Evolutionary conservation across 2,888 invertebrate genomes (phyloP).

Genomic region (Leptodirus hochenwartii): DNA sequence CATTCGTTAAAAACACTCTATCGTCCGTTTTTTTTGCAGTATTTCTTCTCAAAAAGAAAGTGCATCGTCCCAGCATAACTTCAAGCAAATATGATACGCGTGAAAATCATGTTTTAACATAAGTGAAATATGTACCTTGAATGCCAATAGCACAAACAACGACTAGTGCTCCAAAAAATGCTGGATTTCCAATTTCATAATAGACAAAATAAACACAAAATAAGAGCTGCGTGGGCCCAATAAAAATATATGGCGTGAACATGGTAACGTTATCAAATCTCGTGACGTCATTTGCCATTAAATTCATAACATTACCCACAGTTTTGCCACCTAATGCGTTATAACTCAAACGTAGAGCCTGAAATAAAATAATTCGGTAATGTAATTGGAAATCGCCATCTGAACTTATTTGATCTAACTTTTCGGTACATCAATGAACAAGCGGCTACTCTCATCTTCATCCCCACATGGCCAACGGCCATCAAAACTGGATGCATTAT

Average conservation of each 20-base stretch:
- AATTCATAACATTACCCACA: slow-evolving; percentile 40
- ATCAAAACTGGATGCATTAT: slow-evolving; percentile 45
- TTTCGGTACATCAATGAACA: slow-evolving; percentile 61
- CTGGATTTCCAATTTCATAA: slow-evolving; percentile 30
- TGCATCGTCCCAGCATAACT: slow-evolving; percentile 29
- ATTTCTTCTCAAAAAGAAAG: slow-evolving; percentile 29
- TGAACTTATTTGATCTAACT: slow-evolving; percentile 49
- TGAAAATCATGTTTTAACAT: neutral
- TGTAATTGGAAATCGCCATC: neutral
- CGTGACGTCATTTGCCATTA: slow-evolving; percentile 60
- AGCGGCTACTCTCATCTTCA: slow-evolving; percentile 52
- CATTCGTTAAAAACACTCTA: slow-evolving; percentile 69
- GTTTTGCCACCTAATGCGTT: slow-evolving; percentile 50
- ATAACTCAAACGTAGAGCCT: slow-evolving; percentile 57
- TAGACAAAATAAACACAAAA: slow-evolving; percentile 48
- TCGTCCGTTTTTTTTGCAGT: slow-evolving; percentile 68
- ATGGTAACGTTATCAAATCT: slow-evolving; percentile 50
- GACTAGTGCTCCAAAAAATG: slow-evolving; percentile 35
- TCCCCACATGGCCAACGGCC: slow-evolving; percentile 44
- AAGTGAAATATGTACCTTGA: slow-evolving; percentile 22
- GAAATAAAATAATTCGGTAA: slow-evolving; percentile 13
- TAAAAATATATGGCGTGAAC: slow-evolving; percentile 54
- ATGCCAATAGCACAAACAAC: slow-evolving; percentile 29
- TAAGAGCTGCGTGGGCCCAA: slow-evolving; percentile 38
- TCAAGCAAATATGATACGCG: neutral